phyloP scores from a whole-genome alignment of 2,797 vertebrate species.

The Anas flavirostris region DNA sequence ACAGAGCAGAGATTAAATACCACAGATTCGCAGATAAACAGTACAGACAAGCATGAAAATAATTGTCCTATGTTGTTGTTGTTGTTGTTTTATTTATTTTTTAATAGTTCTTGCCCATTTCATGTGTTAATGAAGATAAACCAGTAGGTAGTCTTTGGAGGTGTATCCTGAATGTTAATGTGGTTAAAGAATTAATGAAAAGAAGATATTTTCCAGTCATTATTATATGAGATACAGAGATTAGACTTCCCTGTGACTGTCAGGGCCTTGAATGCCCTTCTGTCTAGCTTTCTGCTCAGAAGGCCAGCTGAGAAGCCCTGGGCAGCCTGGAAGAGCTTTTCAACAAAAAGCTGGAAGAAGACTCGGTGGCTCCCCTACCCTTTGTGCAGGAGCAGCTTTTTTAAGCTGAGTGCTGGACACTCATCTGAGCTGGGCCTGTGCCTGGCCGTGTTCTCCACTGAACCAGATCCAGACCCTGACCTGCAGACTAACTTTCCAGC shows the following conservation, averaged over 20 bases:
- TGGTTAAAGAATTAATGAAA: neutral
- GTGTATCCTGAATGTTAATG: neutral
- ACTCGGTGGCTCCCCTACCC: neutral
- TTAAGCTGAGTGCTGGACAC: neutral
- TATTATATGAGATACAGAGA: neutral
- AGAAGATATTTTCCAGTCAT: neutral
- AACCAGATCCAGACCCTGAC: neutral
- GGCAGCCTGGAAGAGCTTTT: neutral
- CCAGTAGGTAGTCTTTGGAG: neutral
- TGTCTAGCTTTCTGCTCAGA: neutral
- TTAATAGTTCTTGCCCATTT: neutral
- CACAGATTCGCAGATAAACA: neutral
- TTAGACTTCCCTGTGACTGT: neutral
- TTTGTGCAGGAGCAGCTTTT: rapidly evolving
- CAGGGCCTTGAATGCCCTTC: rapidly evolving
- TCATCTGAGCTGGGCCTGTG: neutral
- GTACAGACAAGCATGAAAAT: neutral
- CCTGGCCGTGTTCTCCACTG: rapidly evolving
- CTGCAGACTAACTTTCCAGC: neutral
- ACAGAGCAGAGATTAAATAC: neutral
- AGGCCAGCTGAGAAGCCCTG: rapidly evolving
- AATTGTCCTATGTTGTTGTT: neutral
- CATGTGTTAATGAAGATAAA: neutral
- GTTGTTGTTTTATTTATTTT: neutral
- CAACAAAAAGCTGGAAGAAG: neutral